Evolutionary conservation across 2,888 invertebrate species (phyloP), one percentile per base, ranked within the genome.

Genomic region (Thymelicus acteon): DNA sequence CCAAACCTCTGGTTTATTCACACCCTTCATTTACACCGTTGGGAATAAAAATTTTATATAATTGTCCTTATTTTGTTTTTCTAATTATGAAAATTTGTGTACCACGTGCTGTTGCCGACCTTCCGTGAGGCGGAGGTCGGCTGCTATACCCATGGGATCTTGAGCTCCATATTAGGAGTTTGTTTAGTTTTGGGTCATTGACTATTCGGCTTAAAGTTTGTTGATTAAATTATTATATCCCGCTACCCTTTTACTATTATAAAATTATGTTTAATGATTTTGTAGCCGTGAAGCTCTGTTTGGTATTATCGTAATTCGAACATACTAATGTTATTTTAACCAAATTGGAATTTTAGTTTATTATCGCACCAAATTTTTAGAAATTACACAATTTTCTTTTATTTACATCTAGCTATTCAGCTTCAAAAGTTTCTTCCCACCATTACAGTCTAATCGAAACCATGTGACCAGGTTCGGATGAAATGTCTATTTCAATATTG

Each of bases 1-100:
- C 85, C 83, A 83, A 80, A 85, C 83, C 86, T 85, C 86, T 89
- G 86, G 91, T 91, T 89, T 92, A 90, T 90, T 90, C 89, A 90
- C 85, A 72, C 89, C 87, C 88, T 80, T 31, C 31, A 90, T 90
- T 90, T 89, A 90, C 85, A 72, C 89, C 87, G 87, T 80, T 81
- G 89, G 89, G 90, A 87, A 86, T 88, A 86, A 89, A 31, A 89
- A 87, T 83, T 60, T 85, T 83, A 87, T 87, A 85, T 19, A 88
- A 87, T 84, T 81, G 82, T 83, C 85, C 24, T 65, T 85, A 88
- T 85, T 85, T 89, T 24, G 85, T 85, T 89, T 88, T 86, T 80
- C 84, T 86, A 87, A 87, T 91, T 90, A 90, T 91, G 87, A 80
- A 89, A 88, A 88, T 89, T 86, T 79, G 84, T 79, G 79, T 82